phyloP scores from a whole-genome alignment of 2,797 vertebrate genomes.

The Siniperca scherzeri region DNA sequence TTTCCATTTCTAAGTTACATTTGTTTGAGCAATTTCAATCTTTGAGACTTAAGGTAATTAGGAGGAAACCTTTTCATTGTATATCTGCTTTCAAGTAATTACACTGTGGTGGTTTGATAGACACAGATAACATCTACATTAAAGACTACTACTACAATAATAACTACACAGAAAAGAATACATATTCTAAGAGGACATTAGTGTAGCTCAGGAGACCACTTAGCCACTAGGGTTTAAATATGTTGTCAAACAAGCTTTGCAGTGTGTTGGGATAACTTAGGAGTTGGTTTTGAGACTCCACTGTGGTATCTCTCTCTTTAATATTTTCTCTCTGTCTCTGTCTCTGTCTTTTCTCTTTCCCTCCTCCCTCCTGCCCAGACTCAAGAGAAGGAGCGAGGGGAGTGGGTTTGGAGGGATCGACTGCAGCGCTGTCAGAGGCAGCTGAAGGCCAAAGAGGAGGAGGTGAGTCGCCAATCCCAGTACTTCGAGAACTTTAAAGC shows the following conservation, averaged over 20 bases:
- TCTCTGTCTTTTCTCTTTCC: background rate
- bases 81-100: slow-evolving; percentile 11
- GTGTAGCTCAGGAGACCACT: background rate
- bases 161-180: background rate
- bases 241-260: background rate
- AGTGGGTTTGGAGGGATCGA: slow-evolving; percentile 82
- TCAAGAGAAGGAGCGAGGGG: slow-evolving; percentile 81
- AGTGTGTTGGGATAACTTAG: background rate
- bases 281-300: background rate
- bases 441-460: slow-evolving; percentile 87
- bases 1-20: background rate
- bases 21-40: background rate
- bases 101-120: background rate
- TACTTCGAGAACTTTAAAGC: slow-evolving; percentile 89
- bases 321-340: background rate
- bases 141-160: background rate
- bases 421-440: slow-evolving; percentile 84
- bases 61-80: background rate
- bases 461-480: slow-evolving; percentile 85
- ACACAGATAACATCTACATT: background rate
- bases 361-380: slow-evolving; percentile 69
- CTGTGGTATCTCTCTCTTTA: background rate
- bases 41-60: background rate
- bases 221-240: background rate
- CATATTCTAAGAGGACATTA: background rate